These are phyloP conservation scores for Zosterops pallidus DNA, from an alignment of 2,113 vertebrate genomes.

Conservation along the genomic window DNA sequence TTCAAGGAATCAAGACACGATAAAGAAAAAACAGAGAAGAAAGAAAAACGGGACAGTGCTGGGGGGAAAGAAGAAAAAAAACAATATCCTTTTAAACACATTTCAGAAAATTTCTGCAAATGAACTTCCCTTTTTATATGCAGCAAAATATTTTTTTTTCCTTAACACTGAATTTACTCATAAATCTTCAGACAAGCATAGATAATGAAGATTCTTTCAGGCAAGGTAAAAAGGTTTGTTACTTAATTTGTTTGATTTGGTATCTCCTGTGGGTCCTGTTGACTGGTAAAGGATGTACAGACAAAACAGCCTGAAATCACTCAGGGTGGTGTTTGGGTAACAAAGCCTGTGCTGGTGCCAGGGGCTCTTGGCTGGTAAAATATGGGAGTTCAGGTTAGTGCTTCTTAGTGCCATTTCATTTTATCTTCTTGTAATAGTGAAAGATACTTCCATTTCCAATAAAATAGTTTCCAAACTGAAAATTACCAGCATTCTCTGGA, in stretches of 20 bases:
- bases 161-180: constrained; percentile 84
- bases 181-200: constrained; percentile 93
- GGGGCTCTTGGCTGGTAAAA: neutral
- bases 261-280: neutral
- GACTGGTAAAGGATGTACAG: neutral
- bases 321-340: neutral
- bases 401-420: neutral
- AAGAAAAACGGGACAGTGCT: constrained; percentile 89
- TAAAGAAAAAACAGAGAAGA: constrained; percentile 93
- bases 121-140: neutral
- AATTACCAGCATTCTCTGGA: neutral
- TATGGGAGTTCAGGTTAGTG: neutral
- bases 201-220: constrained; percentile 82
- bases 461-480: neutral
- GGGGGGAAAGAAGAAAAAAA: constrained; percentile 92
- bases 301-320: neutral
- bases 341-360: neutral
- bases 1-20: constrained; percentile 87
- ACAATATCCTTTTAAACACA: constrained; percentile 87
- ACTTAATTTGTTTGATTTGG: neutral
- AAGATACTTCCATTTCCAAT: neutral
- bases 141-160: constrained; percentile 39
- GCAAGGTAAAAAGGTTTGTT: constrained; percentile 69
- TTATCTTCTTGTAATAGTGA: neutral
- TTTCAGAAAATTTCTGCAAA: neutral